Conservation (phyloP, 2,797 vertebrate species). For the Clarias pachynema region DNA sequence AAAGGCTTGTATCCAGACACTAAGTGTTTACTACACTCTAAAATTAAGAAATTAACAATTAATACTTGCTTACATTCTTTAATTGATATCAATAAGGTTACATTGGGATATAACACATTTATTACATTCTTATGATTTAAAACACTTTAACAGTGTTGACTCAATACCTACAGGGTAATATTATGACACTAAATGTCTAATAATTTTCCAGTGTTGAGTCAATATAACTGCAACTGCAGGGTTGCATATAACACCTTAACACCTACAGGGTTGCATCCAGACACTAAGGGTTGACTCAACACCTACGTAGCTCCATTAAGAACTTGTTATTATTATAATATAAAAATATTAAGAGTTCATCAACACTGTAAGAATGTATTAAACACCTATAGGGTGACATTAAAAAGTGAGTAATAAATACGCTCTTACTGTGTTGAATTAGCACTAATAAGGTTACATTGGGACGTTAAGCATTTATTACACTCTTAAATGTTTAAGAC, state of each 20-base stretch:
- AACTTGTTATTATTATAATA: not conserved
- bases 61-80: not conserved
- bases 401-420: not conserved
- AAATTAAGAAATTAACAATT: not conserved
- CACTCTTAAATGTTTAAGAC: no score
- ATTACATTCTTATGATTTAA: no score
- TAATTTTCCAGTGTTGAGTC: not conserved
- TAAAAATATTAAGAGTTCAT: not conserved
- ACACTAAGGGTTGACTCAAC: not conserved
- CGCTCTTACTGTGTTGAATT: no score
- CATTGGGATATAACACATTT: not conserved
- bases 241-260: no score
- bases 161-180: not conserved
- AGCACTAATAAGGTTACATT: no score
- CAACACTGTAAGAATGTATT: not conserved
- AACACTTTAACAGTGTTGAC: not conserved
- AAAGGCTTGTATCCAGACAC: no score
- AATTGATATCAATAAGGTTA: not conserved
- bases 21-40: no score
- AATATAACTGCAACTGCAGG: no score
- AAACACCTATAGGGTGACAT: not conserved
- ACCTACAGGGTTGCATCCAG: not conserved
- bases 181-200: not conserved
- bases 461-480: no score
- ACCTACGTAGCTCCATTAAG: not conserved